Conservation (phyloP, 2,113 vertebrate species). For the Zapornia atra region DNA sequence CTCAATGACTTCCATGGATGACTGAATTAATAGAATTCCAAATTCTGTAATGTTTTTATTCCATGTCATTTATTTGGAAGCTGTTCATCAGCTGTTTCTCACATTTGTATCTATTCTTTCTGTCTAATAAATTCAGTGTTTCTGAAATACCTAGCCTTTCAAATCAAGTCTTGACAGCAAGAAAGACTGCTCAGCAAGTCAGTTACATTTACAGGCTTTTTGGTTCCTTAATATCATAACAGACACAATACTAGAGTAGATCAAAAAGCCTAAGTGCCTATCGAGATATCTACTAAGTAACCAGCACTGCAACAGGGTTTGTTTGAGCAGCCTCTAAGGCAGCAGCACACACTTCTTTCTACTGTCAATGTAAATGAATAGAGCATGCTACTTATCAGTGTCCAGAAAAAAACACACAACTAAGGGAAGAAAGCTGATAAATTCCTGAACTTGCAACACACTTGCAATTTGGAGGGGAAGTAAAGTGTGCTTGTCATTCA, state of each 20-base stretch:
- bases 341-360: background rate
- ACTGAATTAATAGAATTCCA: background rate
- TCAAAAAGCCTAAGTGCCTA: background rate
- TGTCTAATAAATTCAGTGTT: background rate
- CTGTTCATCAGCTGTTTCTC: background rate
- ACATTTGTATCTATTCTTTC: background rate
- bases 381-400: background rate
- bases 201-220: background rate
- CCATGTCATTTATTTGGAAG: background rate
- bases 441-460: background rate
- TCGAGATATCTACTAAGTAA: background rate
- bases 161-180: background rate
- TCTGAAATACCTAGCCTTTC: background rate
- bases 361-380: background rate
- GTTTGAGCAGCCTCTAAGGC: background rate
- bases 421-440: background rate
- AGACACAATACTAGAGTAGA: background rate
- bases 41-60: background rate
- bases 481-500: background rate
- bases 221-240: background rate
- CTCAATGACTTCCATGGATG: background rate
- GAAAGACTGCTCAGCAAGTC: background rate
- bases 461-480: background rate
- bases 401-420: background rate
- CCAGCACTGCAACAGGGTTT: background rate